These are phyloP conservation scores for Oxycera nigricornis DNA, from an alignment of 2,888 invertebrate genomes.

Conservation along the genomic window DNA sequence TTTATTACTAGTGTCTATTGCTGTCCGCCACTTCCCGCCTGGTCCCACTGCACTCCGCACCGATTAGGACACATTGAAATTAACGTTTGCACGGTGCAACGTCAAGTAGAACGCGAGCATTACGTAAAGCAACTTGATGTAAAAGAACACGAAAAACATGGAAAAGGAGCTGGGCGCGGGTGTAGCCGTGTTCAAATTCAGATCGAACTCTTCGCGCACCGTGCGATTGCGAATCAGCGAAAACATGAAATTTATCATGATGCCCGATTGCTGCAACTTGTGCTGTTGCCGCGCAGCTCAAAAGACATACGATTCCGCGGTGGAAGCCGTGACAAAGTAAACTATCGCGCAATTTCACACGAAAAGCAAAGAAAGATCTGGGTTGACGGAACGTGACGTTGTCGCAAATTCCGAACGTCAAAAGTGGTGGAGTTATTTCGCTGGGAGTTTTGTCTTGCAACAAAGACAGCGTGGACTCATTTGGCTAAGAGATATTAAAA, in stretches of 20 bases:
- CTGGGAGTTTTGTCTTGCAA: not conserved
- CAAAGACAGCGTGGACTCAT: not conserved
- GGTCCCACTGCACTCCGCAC: not conserved
- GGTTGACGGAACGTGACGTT: not conserved
- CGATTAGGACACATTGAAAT: conserved; percentile 18
- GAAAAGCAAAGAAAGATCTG: conserved; percentile 2
- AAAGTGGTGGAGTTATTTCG: not conserved
- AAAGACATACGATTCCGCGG: too few species aligned
- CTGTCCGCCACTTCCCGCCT: too few species aligned
- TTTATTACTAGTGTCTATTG: too few species aligned
- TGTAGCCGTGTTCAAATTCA: conserved; percentile 43
- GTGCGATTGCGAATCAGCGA: conserved; percentile 49
- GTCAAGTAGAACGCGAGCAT: conserved; percentile 58
- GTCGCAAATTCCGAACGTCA: conserved; percentile 14
- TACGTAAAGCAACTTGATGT: conserved; percentile 58
- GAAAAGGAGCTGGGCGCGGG: conserved; percentile 52
- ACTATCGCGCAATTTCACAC: not conserved
- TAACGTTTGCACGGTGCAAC: conserved; percentile 51
- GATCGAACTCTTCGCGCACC: conserved; percentile 55
- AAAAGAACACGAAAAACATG: conserved; percentile 60
- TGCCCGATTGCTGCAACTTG: too few species aligned
- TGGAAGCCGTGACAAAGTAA: not conserved
- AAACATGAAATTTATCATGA: conserved; percentile 48
- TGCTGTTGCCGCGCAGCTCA: too few species aligned
- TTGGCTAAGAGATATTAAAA: not conserved